Base-by-base conservation (phyloP, 1,140 invertebrate species). In the Fopius arisanus region DNA sequence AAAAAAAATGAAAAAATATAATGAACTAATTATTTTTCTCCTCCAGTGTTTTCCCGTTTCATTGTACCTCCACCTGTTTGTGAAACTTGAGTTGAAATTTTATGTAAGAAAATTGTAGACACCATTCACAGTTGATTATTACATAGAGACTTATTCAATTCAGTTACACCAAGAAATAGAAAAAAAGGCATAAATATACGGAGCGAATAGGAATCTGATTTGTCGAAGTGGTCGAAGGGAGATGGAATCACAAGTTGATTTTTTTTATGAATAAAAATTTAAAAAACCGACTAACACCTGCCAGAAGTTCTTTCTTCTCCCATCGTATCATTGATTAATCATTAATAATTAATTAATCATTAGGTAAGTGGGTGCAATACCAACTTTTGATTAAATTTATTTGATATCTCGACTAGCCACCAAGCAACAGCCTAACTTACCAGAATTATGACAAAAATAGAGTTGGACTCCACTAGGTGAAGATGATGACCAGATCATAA, bases 241-340 rank as follows among this genome's bases (percentile, higher is more conserved):
- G 16, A 48, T 19, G 43, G n/a, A 48, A 48, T 19, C 16, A 19
- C 43, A 48, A 48, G 43, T 48, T 48, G 9, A 37, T 37, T 48
- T n/a, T 43, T 48, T 48, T 48, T 48, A 48, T 48, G 43, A 48
- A n/a, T n/a, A 33, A 67, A 67, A 12, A 16, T 75, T 70, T 67
- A 73, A 75, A 74, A 75, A 78, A 78, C 26, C 70, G 73, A 69
- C n/a, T n/a, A 75, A 65, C 72, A 70, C 74, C 69, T 63, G 78
- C n/a, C n/a, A 67, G 71, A 48, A 77, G 72, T 31, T 4, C 7
- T 31, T 31, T 37, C 33, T 37, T 10, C 3, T 7, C 12, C 33
- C 1, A 37, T 10, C 33, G 9, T 37, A 10, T 37, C n/a, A n/a
- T n/a, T n/a, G n/a, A n/a, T n/a, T n/a, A n/a, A n/a, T n/a, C n/a